Base-by-base conservation (phyloP, 2,113 vertebrate genomes). In the Caracal caracal region DNA sequence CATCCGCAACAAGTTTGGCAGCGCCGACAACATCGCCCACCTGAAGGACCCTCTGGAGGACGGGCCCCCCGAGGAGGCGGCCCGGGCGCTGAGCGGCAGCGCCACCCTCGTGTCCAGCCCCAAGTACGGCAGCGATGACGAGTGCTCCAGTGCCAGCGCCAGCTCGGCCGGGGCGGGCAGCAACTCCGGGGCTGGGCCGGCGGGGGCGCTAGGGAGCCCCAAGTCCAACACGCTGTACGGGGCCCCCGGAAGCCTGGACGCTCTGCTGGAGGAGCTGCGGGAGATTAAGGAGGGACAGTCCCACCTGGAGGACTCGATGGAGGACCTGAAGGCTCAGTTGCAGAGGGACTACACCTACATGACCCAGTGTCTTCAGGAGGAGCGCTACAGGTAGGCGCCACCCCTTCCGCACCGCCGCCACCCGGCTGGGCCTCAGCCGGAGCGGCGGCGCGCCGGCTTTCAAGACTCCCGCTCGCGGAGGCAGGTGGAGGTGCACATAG, bases 1-100 rank as follows among this genome's bases (percentile, higher is more conserved):
- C 28, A 99, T 99, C 98, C 99, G 99, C 66, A 99, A 99, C 98
- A 99, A 99, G 97, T 99, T 99, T 0, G 99, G 99, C 97, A 99
- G 99, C 1, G 99, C 99, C 0, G 99, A 99, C 98, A 99, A 99
- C 98, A 99, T 99, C 4, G 98, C 99, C 8, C 99, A 99, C 98
- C 97, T 99, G 47, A 99, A 99, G 98, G 99, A 99, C 98, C 98
- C 99, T 0, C 96, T 99, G 89, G 99, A 99, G 0, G 99, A 99
- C 0, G 99, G 99, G 10, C 99, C 99, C 80, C 98, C 99, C 0
- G 99, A 99, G 94, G 99, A 99, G 97, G 97, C 99, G 0, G 98
- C 99, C 0, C 99, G 99, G 24, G 99, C 99, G 0, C 99, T 99
- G 40, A 99, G 99, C 0, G 99, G 99, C 94, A 99, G 99, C 0